Percentiles rank a stretch among this genome's conserved stretches.
phyloP scores from a whole-genome alignment of 2,113 vertebrate species.

The Rhynchomys soricoides region DNA sequence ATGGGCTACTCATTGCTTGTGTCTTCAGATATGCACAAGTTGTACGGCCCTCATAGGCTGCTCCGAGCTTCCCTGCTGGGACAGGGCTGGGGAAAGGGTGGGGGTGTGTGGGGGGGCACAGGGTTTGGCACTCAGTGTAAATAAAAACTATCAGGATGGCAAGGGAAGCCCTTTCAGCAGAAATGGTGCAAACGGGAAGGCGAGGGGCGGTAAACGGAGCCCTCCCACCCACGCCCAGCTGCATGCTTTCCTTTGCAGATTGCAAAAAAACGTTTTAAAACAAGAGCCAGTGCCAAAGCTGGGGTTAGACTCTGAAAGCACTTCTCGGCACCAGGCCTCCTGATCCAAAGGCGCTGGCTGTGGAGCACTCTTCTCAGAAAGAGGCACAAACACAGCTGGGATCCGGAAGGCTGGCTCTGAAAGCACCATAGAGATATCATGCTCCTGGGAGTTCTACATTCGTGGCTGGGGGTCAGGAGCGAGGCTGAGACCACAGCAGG shows the following conservation, averaged over 20 bases:
- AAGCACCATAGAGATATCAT: rapidly evolving
- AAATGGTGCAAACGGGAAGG: not conserved
- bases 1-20: rapidly evolving
- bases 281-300: not conserved
- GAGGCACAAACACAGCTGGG: not conserved
- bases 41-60: too few relatives aligned
- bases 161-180: not conserved
- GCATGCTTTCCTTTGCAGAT: not conserved
- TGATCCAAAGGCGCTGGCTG: not conserved
- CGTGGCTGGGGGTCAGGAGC: not conserved
- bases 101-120: too few relatives aligned
- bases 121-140: not conserved
- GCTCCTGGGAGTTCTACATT: rapidly evolving
- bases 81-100: not conserved
- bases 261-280: not conserved
- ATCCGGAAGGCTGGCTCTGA: not conserved
- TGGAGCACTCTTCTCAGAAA: not conserved
- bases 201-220: not conserved
- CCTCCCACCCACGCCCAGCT: not conserved
- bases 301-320: not conserved
- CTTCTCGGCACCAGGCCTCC: not conserved
- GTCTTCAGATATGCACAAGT: not conserved
- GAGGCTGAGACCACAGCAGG: not conserved
- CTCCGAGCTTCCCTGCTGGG: not conserved
- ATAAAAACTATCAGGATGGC: not conserved